phyloP scores from a whole-genome alignment of 2,888 invertebrate genomes.

The Parnassius smintheus region DNA sequence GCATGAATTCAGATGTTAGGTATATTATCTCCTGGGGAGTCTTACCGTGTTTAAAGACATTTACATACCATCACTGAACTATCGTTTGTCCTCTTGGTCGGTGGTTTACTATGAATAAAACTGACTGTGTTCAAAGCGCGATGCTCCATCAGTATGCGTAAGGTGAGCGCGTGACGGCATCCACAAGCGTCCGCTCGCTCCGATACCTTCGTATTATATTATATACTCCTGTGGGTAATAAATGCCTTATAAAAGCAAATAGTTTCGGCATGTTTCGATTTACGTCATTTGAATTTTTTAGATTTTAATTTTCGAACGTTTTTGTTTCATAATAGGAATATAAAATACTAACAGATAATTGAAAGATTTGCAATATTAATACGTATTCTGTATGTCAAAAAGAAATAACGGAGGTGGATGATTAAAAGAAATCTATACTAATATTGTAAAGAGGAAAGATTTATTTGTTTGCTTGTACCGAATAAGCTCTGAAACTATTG shows the following conservation, averaged over 20 bases:
- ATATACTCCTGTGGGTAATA: conserved; percentile 15
- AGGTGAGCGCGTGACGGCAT: conserved; percentile 68
- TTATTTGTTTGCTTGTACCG: too few relatives aligned
- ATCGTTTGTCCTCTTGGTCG: conserved; percentile 30
- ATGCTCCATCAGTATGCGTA: conserved; percentile 66
- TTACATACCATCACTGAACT: conserved; percentile 32
- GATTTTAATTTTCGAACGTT: too few relatives aligned
- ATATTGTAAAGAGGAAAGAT: too few relatives aligned
- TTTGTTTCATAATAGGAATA: too few relatives aligned
- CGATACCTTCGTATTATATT: conserved; percentile 32
- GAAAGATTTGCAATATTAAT: too few relatives aligned
- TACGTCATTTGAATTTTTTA: background rate
- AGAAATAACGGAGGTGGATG: too few relatives aligned
- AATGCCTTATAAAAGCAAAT: conserved; percentile 11
- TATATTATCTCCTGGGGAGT: conserved; percentile 7
- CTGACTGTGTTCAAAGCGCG: conserved; percentile 32
- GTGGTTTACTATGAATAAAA: conserved; percentile 31
- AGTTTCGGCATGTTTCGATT: conserved; percentile 3
- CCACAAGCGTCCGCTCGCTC: conserved; percentile 66
- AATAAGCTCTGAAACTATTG: too few relatives aligned
- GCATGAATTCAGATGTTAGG: conserved; percentile 8
- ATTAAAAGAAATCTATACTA: too few relatives aligned
- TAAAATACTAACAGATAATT: too few relatives aligned
- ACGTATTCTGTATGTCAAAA: too few relatives aligned
- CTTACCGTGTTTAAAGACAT: conserved; percentile 9